Evolutionary conservation across 1,140 invertebrate genomes (phyloP), one percentile per base, ranked within the genome.

Genomic region (Drosophila rufa): DNA sequence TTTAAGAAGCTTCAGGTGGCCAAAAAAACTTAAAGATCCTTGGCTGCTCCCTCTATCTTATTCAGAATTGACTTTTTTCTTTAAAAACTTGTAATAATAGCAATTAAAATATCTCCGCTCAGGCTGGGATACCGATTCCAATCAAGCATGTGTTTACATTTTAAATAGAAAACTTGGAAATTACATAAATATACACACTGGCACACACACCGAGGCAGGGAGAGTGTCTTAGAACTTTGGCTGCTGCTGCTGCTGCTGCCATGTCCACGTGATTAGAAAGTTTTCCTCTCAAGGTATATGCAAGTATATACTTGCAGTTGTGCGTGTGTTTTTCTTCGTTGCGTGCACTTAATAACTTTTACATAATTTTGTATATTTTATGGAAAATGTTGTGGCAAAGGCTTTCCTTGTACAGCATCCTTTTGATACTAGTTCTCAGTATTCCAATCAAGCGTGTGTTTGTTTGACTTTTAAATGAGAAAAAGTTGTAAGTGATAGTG

Each of bases 331-430:
- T 80, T 82, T 75, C 79, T 86, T 78, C 79, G 80, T 82, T 78
- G 80, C 85, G 75, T 90, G 85, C 85, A 90, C 85, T 90, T 90
- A 90, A 90, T 90, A 90, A 90, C 85, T 90, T 90, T 90, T 81
- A 80, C 85, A 90, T 90, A 90, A 87, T 90, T 90, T 84, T 82
- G 68, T 84, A 84, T 83, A 90, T 90, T 90, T 90, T 90, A 90
- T 90, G 85, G 79, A 90, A 85, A 76, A 90, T 90, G 67, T 90
- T 74, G 79, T 84, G 65, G 71, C 68, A 74, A 69, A 82, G 71
- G 65, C 73, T 75, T 70, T 68, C 12, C 51, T 19, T 27, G 51
- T 8, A 33, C 51, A 48, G 65, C 36, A 70, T 58, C 48, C 51
- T 70, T 58, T 42, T 40, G 17, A 30, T 36, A 30, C 14, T 19